Evolutionary conservation across 2,797 vertebrate genomes (phyloP), one percentile per base, ranked within the genome.

Genomic region (Lemur catta): DNA sequence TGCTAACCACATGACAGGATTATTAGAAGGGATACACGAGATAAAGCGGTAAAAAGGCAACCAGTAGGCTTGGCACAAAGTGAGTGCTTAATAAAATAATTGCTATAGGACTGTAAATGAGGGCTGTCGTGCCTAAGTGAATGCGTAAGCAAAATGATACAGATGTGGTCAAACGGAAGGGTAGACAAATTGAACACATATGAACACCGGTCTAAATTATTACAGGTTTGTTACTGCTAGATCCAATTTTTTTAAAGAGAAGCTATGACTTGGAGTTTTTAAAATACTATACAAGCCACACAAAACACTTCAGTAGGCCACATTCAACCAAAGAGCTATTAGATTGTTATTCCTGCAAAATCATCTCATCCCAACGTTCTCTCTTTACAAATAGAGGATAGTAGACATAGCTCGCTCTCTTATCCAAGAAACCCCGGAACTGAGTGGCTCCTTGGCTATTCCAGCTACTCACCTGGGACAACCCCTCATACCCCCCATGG

Each of bases 41-140:
- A 92, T 43, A 57, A 84, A 43, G 75, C n/a, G 35, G 86, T 94
- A 81, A 85, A 80, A 82, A 79, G 61, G 55, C 43, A 96, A 65
- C 14, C 67, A 52, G 26, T 43, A 89, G 80, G 55, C 43, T 87
- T 76, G 30, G 91, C 41, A 46, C 30, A 84, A 94, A 82, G 35
- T 43, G 93, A 71, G 9, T 76, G 28, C 72, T 92, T 97, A 92
- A 96, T 88, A 92, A 95, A 88, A 85, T 74, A 91, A 91, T 78
- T 86, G 63, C 85, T 72, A 89, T 13, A 94, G 91, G 75, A 88
- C 57, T 91, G 35, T 79, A 91, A 94, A 89, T 96, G 72, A 95
- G 55, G 81, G 43, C 10, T 90, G 48, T 71, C 3, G 20, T 41
- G 30, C 52, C 69, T 89, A 91, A 61, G 48, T 67, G 48, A 80